Percentiles rank a stretch among this genome's conserved stretches.
phyloP scores from a whole-genome alignment of 1,140 invertebrate species.

The Phenacoccus solenopsis region DNA sequence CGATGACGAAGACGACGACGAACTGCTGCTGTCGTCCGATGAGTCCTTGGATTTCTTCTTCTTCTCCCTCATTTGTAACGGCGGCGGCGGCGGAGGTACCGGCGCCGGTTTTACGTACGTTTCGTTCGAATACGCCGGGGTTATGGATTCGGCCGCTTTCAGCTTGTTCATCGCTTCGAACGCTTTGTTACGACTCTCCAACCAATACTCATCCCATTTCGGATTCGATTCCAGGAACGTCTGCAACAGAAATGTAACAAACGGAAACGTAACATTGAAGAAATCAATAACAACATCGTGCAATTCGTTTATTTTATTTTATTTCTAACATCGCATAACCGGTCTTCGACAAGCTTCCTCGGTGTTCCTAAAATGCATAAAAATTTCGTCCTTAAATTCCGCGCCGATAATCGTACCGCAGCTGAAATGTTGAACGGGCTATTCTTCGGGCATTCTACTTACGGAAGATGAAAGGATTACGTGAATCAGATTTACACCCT shows the following conservation, averaged over 20 bases:
- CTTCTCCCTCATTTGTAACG: neutral
- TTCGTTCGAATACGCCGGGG: neutral
- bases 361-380: too few species aligned
- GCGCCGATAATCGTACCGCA: too few species aligned
- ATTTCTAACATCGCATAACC: too few species aligned
- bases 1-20: neutral
- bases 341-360: too few species aligned
- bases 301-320: too few species aligned
- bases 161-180: neutral
- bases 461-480: too few species aligned
- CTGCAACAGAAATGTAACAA: neutral
- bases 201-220: slow-evolving; percentile 1
- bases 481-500: too few species aligned
- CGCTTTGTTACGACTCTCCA: neutral
- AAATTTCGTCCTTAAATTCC: too few species aligned
- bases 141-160: neutral
- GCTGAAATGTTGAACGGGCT: too few species aligned
- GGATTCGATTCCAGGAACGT: neutral
- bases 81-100: neutral
- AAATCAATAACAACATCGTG: too few species aligned
- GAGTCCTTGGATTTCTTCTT: neutral
- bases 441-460: too few species aligned
- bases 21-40: neutral
- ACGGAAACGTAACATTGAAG: too few species aligned
- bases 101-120: neutral